Evolutionary conservation across 2,888 invertebrate genomes (phyloP).

Genomic region (Chloromyia formosa): DNA sequence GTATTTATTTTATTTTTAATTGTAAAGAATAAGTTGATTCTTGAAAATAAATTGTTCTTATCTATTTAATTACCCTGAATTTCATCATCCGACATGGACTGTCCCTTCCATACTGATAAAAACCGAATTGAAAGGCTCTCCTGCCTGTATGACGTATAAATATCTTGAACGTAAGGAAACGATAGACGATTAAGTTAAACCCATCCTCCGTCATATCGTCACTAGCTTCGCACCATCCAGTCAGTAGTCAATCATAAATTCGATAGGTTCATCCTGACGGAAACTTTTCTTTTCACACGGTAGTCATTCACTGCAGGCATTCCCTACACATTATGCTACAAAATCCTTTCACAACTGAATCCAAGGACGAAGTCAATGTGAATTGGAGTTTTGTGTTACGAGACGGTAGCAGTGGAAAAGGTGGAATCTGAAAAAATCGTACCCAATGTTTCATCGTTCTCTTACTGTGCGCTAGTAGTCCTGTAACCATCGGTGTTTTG

Average conservation of each 20-base stretch:
- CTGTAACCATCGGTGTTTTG: too few relatives aligned
- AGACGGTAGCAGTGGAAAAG: conserved; percentile 1
- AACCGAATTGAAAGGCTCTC: too few relatives aligned
- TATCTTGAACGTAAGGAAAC: not conserved
- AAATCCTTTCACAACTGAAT: conserved; percentile 10
- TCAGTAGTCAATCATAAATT: conserved; percentile 31
- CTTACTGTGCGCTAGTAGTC: too few relatives aligned
- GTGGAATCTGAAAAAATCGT: not conserved
- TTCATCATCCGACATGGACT: too few relatives aligned
- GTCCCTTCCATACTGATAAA: too few relatives aligned
- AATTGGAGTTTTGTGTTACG: not conserved
- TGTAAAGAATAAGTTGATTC: too few relatives aligned
- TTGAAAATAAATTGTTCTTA: too few relatives aligned
- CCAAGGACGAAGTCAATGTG: conserved; percentile 24
- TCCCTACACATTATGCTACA: not conserved
- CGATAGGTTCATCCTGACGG: conserved; percentile 23
- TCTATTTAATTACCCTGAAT: too few relatives aligned
- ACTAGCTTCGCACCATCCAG: not conserved
- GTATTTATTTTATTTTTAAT: too few relatives aligned
- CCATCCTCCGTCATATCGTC: too few relatives aligned
- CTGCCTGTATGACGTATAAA: too few relatives aligned
- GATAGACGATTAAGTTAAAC: conserved; percentile 17
- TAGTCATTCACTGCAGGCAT: conserved; percentile 6
- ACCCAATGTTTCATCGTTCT: not conserved
- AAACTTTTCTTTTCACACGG: conserved; percentile 25